Conservation (phyloP, 2,113 vertebrate species). For the Periophthalmodon schlosseri region DNA sequence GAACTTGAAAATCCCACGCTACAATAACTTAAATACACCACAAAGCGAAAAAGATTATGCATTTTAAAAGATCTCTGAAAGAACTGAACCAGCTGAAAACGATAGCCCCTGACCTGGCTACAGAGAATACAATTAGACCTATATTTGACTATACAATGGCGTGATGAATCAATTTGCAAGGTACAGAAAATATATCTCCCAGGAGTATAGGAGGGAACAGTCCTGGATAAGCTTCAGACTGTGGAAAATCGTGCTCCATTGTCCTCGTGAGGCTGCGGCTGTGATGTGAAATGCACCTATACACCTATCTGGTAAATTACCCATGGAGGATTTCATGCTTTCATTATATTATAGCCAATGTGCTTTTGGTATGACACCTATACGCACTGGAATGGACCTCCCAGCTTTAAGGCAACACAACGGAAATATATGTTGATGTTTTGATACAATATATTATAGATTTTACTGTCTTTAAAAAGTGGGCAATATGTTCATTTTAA, state of each 20-base stretch:
- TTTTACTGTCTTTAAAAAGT: too few relatives aligned
- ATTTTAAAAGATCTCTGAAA: conserved; percentile 11
- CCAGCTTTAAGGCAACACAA: too few relatives aligned
- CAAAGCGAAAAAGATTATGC: neutral
- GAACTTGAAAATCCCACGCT: neutral
- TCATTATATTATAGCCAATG: conserved; percentile 14
- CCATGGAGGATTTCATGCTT: conserved; percentile 30
- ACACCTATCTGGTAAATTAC: conserved; percentile 18
- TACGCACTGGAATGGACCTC: neutral
- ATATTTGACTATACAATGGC: conserved; percentile 32
- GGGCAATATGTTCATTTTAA: too few relatives aligned
- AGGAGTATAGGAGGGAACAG: conserved; percentile 41
- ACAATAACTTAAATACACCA: neutral
- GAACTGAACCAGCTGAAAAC: conserved; percentile 29
- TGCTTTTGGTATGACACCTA: neutral
- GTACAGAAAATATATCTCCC: conserved; percentile 39
- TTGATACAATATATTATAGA: too few relatives aligned
- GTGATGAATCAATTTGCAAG: conserved; percentile 49
- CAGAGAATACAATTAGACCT: conserved; percentile 32
- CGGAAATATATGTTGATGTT: neutral
- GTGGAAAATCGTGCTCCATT: conserved; percentile 43
- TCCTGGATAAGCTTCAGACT: conserved; percentile 43
- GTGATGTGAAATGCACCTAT: conserved; percentile 19
- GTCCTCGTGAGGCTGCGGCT: conserved; percentile 30
- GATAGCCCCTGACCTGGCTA: conserved; percentile 34